A percentile compares a stretch with the other conserved stretches of the same genome.
Evolutionary conservation across 2,113 vertebrate species (phyloP).

Genomic region (Thermophis baileyi): DNA sequence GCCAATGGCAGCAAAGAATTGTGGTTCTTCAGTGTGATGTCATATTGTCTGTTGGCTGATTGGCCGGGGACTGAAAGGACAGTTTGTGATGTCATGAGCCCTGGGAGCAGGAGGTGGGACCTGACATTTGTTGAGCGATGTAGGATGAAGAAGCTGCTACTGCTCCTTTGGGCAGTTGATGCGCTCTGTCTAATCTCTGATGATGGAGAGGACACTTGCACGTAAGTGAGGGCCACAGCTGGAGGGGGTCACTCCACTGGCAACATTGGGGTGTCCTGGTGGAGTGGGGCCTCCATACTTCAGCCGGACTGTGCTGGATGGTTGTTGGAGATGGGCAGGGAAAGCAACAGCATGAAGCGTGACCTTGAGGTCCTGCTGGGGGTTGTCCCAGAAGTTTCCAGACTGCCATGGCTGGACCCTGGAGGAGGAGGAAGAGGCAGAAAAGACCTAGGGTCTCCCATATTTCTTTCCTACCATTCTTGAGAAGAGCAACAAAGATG

Average conservation of each 20-base stretch:
- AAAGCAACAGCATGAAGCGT: neutral
- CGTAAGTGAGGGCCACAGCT: neutral
- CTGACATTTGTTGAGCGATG: neutral
- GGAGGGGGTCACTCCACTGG: neutral
- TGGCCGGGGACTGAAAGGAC: neutral
- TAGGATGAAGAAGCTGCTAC: neutral
- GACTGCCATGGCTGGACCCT: neutral
- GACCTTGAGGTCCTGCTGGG: neutral
- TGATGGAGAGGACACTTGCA: neutral
- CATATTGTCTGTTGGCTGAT: neutral
- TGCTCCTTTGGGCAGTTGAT: neutral
- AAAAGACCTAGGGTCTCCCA: neutral
- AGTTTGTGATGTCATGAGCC: neutral
- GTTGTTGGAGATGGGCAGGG: neutral
- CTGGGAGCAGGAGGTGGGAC: neutral
- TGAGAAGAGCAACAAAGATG: too few relatives aligned
- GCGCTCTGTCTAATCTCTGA: neutral
- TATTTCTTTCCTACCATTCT: neutral
- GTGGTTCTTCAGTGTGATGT: neutral
- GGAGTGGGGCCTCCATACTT: neutral
- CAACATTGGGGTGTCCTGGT: neutral
- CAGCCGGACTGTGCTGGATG: neutral
- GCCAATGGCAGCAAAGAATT: neutral
- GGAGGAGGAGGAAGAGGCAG: neutral
- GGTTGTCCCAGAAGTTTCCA: neutral